Evolutionary conservation across 2,797 vertebrate genomes (phyloP), one percentile per base, ranked within the genome.

Genomic region (Otolemur crassicaudatus): DNA sequence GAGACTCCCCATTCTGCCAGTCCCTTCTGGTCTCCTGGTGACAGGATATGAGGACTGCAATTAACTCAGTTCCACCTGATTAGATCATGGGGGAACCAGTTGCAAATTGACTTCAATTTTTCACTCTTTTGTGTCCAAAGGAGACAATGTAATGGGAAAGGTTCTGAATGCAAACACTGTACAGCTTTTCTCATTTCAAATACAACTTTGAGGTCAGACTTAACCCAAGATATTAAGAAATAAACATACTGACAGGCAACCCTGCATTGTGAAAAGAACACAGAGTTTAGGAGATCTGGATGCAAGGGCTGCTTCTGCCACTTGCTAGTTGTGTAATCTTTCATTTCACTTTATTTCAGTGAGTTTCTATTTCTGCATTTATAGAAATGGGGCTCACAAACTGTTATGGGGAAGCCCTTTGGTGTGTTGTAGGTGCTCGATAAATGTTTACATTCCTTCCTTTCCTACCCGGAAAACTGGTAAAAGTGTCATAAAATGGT

Each of bases 391-490:
- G 53, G 23, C 53, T 65, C 65, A 13, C 31, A 82, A n/a, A 69
- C 34, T 73, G 34, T 92, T 56, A 20, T 46, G 23, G 34, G 79
- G 46, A 83, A 67, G 67, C 23, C 23, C 27, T 34, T 34, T 49
- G 34, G 7, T 61, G 37, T 80, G n/a, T 29, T 43, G 20, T 34
- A 83, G 40, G 23, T n/a, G 13, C 27, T 77, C 16, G 34, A 7
- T 70, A 76, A 61, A 49, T 83, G 46, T 85, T 93, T 94, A 29
- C 85, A 20, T 43, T 91, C 49, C 58, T 79, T 91, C 40, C 82
- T 70, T 93, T 40, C 40, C 40, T 40, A 5, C 40, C 40, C 40
- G 53, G 31, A 60, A 84, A 95, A 69, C 80, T 93, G 37, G 37
- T 73, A 63, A 82, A 70, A 81, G 56, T 73, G 22, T 13, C 63